Percentiles rank a stretch among this genome's conserved stretches.
phyloP scores from a whole-genome alignment of 2,797 vertebrate genomes.

The Smutsia gigantea region DNA sequence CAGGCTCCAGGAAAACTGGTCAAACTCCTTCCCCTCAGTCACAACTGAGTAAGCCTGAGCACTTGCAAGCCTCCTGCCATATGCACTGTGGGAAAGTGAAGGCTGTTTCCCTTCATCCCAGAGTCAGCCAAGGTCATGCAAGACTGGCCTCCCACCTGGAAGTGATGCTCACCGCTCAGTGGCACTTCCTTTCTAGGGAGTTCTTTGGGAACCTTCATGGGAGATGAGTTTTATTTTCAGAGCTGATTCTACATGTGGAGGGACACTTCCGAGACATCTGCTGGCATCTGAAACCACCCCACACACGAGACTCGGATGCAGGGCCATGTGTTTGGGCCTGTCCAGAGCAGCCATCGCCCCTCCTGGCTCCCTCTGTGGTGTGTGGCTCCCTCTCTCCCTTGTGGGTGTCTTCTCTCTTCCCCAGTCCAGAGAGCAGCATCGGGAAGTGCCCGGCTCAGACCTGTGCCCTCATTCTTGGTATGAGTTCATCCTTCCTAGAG shows the following conservation, averaged over 20 bases:
- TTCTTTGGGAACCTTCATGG: neutral
- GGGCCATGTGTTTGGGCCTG: no score
- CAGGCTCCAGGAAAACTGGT: neutral
- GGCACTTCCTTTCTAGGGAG: neutral
- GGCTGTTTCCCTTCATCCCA: neutral
- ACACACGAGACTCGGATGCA: neutral
- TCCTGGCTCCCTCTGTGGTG: neutral
- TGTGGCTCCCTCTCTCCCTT: neutral
- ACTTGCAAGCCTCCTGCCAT: no score
- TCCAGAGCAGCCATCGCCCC: neutral
- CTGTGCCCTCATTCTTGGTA: neutral
- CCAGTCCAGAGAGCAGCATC: neutral
- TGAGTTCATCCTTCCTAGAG: constrained; percentile 4
- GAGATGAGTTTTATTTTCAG: constrained; percentile 4
- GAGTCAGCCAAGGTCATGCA: neutral
- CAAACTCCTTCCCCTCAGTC: neutral
- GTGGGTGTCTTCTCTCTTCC: neutral
- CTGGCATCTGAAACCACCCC: neutral
- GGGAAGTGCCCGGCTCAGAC: neutral
- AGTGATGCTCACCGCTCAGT: neutral
- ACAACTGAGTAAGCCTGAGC: neutral
- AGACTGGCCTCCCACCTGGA: neutral
- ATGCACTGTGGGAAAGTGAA: neutral
- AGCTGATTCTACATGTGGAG: neutral
- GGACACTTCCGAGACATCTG: neutral